Conservation (phyloP, 2,888 invertebrate genomes). For the Agapostemon virescens region DNA sequence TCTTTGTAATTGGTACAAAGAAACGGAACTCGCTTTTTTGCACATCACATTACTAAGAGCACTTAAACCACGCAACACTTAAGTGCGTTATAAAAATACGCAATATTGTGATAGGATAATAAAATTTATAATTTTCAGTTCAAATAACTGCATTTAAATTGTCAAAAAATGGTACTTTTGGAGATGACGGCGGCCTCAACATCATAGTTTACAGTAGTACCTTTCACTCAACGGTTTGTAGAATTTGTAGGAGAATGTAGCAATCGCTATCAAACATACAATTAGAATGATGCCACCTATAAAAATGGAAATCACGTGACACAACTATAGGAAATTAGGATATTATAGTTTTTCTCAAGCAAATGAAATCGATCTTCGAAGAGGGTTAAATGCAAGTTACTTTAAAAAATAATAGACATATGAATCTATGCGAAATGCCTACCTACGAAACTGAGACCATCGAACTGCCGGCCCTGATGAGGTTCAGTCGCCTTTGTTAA, state of each 20-base stretch:
- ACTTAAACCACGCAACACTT: slow-evolving; percentile 67
- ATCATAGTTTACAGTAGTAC: slow-evolving; percentile 94
- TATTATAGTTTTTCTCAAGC: neutral
- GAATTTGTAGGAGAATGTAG: slow-evolving; percentile 92
- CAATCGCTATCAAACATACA: slow-evolving; percentile 89
- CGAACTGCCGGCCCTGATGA: slow-evolving; percentile 82
- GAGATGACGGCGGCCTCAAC: slow-evolving; percentile 62
- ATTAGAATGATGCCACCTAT: slow-evolving; percentile 92
- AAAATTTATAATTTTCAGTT: slow-evolving; percentile 65
- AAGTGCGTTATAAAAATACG: slow-evolving; percentile 69
- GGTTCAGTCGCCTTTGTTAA: slow-evolving; percentile 73
- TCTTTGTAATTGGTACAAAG: slow-evolving; percentile 53
- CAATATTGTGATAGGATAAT: slow-evolving; percentile 63
- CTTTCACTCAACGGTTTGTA: slow-evolving; percentile 92
- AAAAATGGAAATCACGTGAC: slow-evolving; percentile 29
- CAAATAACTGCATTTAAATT: slow-evolving; percentile 60
- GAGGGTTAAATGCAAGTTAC: no score
- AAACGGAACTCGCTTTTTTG: slow-evolving; percentile 60
- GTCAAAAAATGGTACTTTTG: slow-evolving; percentile 52
- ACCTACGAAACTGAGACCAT: slow-evolving; percentile 87
- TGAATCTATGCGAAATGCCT: slow-evolving; percentile 6
- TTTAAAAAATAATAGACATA: neutral
- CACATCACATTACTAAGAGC: slow-evolving; percentile 71
- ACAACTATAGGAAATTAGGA: neutral
- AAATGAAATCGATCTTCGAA: neutral